A percentile compares a stretch with the other conserved stretches of the same genome.
These are phyloP conservation scores for Leptopilina myrica DNA, from an alignment of 2,888 invertebrate genomes.

Conservation along the genomic window DNA sequence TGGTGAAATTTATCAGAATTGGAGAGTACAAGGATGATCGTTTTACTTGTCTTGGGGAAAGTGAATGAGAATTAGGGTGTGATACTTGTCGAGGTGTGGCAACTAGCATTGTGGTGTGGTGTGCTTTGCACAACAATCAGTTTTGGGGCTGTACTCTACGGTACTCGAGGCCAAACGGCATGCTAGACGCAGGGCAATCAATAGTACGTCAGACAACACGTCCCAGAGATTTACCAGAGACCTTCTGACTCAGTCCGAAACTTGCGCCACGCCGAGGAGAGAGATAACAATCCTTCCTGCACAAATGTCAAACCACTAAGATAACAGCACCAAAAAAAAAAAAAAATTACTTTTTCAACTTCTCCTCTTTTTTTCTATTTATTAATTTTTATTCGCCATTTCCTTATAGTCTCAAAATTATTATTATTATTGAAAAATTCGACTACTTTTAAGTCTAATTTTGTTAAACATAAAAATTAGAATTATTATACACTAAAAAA, in stretches of 20 bases:
- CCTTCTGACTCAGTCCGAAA: slow-evolving; percentile 26
- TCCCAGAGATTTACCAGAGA: slow-evolving; percentile 39
- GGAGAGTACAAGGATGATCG: slow-evolving; percentile 44
- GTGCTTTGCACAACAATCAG: slow-evolving; percentile 48
- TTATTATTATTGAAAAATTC: no score
- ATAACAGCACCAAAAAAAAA: background rate
- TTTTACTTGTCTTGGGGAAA: slow-evolving; percentile 47
- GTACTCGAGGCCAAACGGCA: slow-evolving; percentile 52
- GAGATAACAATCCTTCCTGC: slow-evolving; percentile 15
- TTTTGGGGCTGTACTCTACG: slow-evolving; percentile 44
- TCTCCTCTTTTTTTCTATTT: no score
- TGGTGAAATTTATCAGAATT: background rate
- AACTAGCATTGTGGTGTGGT: slow-evolving; percentile 48
- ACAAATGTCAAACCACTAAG: background rate
- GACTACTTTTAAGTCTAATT: no score
- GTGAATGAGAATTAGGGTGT: slow-evolving; percentile 29
- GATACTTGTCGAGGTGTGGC: slow-evolving; percentile 48
- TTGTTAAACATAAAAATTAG: no score
- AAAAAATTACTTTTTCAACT: background rate
- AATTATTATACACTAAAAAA: no score
- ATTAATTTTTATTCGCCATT: no score
- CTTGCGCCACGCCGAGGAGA: slow-evolving; percentile 3
- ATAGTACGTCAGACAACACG: slow-evolving; percentile 57
- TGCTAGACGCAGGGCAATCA: slow-evolving; percentile 57
- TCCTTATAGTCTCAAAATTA: no score